These are phyloP conservation scores for Smutsia temminckii DNA, from an alignment of 2,797 vertebrate species.

Conservation along the genomic window DNA sequence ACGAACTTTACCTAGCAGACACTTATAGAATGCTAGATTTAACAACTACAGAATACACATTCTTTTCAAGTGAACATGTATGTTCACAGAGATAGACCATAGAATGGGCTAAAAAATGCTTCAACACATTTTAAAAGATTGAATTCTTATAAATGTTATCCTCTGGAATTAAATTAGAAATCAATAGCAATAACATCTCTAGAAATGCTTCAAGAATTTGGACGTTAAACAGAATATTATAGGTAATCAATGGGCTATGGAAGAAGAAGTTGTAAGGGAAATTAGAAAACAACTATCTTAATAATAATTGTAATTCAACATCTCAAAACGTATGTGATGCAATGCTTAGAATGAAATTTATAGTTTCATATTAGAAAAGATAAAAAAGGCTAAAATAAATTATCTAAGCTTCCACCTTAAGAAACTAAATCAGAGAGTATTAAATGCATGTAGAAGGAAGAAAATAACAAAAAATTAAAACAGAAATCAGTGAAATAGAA, in stretches of 20 bases:
- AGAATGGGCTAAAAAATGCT: not conserved
- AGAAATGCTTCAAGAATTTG: not conserved
- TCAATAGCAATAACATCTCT: not conserved
- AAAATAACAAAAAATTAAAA: not conserved
- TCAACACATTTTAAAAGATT: not conserved
- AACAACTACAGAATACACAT: not conserved
- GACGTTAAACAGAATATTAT: not conserved
- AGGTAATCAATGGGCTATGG: not conserved
- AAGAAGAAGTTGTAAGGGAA: not conserved
- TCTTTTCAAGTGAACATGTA: not conserved
- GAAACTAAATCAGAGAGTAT: not conserved
- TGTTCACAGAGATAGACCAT: not conserved
- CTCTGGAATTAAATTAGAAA: not conserved
- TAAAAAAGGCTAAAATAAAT: not conserved
- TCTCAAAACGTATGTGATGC: not conserved
- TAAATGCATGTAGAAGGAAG: not conserved
- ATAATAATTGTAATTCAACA: not conserved
- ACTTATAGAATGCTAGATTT: not conserved
- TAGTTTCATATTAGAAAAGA: constrained; percentile 4
- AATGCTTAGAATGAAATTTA: not conserved
- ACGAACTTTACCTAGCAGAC: not conserved
- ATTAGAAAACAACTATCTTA: constrained; percentile 8
- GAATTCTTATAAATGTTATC: not conserved
- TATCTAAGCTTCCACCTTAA: not conserved
- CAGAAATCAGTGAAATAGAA: not conserved